A percentile compares a stretch with the other conserved stretches of the same genome.
Evolutionary conservation across 2,797 vertebrate species (phyloP).

Genomic region (Chrosomus eos): DNA sequence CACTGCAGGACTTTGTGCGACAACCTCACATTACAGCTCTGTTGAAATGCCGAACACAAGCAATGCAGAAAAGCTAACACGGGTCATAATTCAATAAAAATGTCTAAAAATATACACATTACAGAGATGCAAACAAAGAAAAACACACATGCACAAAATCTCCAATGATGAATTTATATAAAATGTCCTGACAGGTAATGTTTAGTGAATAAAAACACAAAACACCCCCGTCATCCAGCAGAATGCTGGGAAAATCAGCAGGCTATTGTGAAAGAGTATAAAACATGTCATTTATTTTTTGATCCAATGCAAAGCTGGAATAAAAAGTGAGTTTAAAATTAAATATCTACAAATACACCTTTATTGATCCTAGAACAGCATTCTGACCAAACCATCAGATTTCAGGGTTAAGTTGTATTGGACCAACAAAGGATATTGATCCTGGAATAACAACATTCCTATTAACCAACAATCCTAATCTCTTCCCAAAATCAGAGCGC

Average conservation of each 20-base stretch:
- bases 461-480: neutral
- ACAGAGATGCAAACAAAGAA: neutral
- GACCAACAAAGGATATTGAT: neutral
- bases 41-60: constrained; percentile 14
- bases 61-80: constrained; percentile 14
- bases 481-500: neutral
- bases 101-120: constrained; percentile 12
- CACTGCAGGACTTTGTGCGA: constrained; percentile 45
- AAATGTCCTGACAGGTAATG: constrained; percentile 17
- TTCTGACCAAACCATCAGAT: neutral
- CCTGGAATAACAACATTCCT: neutral
- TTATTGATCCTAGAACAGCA: neutral
- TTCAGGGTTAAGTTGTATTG: neutral
- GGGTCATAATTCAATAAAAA: constrained; percentile 14
- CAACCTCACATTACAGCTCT: constrained; percentile 23
- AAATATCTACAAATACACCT: neutral
- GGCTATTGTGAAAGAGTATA: neutral
- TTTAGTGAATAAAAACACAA: neutral
- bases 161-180: neutral
- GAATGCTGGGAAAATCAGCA: constrained; percentile 2
- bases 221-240: neutral
- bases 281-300: constrained; percentile 23
- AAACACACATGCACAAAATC: neutral
- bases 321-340: constrained; percentile 1
- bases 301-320: constrained; percentile 7